Conservation (phyloP, 2,113 vertebrate species). For the Passer montanus region DNA sequence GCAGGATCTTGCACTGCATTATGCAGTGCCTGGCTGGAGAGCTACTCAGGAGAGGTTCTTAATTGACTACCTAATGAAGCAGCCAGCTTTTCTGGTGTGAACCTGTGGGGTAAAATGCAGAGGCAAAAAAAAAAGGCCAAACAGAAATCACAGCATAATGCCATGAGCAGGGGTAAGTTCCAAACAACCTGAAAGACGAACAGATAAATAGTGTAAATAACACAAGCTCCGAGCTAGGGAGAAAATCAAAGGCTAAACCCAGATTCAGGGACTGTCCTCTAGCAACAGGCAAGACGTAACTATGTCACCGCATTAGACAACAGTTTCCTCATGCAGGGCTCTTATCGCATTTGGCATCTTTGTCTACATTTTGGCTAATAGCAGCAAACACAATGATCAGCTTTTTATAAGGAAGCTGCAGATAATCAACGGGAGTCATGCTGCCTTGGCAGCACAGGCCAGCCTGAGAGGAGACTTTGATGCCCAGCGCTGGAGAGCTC, state of each 20-base stretch:
- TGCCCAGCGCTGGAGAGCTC: background rate
- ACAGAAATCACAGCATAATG: background rate
- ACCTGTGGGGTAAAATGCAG: constrained; percentile 18
- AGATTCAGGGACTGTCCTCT: constrained; percentile 54
- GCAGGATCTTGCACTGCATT: constrained; percentile 30
- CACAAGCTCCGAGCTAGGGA: background rate
- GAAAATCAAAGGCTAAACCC: constrained; percentile 54
- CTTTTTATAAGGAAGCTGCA: constrained; percentile 43
- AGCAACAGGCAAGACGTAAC: constrained; percentile 42
- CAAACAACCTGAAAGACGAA: background rate
- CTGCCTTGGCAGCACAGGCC: background rate
- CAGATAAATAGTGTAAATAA: constrained; percentile 49
- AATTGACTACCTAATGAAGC: constrained; percentile 63
- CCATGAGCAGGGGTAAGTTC: background rate
- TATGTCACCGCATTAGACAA: constrained; percentile 35
- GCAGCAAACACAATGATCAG: constrained; percentile 33
- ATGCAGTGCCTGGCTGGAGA: constrained; percentile 60
- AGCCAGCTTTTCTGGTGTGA: constrained; percentile 48
- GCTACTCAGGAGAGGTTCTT: constrained; percentile 46
- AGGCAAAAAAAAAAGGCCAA: background rate
- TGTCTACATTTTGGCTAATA: constrained; percentile 41
- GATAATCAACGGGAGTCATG: background rate
- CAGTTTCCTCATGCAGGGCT: constrained; percentile 1
- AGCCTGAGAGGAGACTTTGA: constrained; percentile 37
- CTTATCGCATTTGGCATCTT: constrained; percentile 21